phyloP scores from a whole-genome alignment of 2,888 invertebrate species.

The Conus canariensis region DNA sequence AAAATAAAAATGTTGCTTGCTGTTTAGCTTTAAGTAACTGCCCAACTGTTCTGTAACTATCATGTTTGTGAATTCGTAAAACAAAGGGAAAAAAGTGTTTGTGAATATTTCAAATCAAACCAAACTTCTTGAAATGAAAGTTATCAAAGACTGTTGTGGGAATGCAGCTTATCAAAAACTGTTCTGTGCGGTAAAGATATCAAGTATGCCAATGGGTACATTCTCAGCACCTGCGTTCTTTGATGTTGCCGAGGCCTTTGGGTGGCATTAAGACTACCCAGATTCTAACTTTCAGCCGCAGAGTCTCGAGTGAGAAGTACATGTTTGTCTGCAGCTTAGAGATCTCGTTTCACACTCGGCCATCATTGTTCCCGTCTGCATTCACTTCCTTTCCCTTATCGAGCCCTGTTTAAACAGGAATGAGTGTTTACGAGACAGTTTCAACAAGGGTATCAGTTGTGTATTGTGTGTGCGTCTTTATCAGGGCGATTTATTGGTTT shows the following conservation, averaged over 20 bases:
- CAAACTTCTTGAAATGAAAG: too few relatives aligned
- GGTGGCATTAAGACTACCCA: background rate
- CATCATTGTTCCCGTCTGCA: background rate
- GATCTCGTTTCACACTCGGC: slow-evolving; percentile 7
- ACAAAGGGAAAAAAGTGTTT: background rate
- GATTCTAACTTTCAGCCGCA: background rate
- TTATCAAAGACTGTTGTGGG: too few relatives aligned
- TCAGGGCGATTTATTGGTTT: slow-evolving; percentile 10
- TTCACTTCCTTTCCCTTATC: background rate
- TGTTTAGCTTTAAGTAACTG: too few relatives aligned
- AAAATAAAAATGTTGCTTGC: too few relatives aligned
- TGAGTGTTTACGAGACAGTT: slow-evolving; percentile 16
- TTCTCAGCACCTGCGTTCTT: background rate
- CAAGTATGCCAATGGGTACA: background rate
- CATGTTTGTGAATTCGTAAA: too few relatives aligned
- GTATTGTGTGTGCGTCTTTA: background rate
- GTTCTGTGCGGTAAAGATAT: background rate
- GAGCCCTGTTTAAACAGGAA: background rate
- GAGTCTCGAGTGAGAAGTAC: slow-evolving; percentile 24
- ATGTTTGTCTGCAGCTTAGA: slow-evolving; percentile 16
- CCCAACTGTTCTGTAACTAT: too few relatives aligned
- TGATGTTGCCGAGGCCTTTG: background rate
- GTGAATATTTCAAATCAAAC: too few relatives aligned
- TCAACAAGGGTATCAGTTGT: slow-evolving; percentile 12
- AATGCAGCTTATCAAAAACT: too few relatives aligned